phyloP scores from a whole-genome alignment of 2,888 invertebrate species.

The Phytoseiulus persimilis region DNA sequence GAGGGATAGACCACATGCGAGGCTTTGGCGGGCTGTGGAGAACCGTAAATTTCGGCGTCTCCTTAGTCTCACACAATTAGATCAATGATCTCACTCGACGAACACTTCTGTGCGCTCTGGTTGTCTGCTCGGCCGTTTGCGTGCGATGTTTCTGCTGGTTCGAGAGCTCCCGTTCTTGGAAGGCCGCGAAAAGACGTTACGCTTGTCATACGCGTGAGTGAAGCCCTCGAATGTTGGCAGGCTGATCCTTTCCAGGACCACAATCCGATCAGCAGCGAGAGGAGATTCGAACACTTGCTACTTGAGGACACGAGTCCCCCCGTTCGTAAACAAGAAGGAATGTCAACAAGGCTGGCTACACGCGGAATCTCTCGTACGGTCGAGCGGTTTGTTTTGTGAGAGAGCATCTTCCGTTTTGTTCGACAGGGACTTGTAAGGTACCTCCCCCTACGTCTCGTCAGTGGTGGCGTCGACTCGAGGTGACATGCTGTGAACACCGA shows the following conservation, averaged over 20 bases:
- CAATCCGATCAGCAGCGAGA: neutral
- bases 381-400: neutral
- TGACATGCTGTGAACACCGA: neutral
- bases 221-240: neutral
- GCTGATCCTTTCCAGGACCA: neutral
- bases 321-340: neutral
- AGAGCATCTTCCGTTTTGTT: neutral
- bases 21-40: neutral
- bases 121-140: neutral
- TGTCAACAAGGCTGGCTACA: neutral
- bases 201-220: neutral
- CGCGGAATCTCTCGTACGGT: neutral
- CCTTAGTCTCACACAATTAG: slow-evolving; percentile 5
- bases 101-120: neutral
- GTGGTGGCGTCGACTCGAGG: neutral
- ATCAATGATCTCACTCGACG: neutral
- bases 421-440: neutral
- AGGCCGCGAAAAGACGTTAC: neutral
- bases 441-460: neutral
- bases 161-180: no score
- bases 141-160: neutral
- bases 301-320: neutral
- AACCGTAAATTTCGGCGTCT: slow-evolving; percentile 5
- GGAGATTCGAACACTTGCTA: neutral
- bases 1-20: neutral